Percentiles rank a stretch among this genome's conserved stretches.
phyloP scores from a whole-genome alignment of 2,113 vertebrate species.

The Myotis davidii region DNA sequence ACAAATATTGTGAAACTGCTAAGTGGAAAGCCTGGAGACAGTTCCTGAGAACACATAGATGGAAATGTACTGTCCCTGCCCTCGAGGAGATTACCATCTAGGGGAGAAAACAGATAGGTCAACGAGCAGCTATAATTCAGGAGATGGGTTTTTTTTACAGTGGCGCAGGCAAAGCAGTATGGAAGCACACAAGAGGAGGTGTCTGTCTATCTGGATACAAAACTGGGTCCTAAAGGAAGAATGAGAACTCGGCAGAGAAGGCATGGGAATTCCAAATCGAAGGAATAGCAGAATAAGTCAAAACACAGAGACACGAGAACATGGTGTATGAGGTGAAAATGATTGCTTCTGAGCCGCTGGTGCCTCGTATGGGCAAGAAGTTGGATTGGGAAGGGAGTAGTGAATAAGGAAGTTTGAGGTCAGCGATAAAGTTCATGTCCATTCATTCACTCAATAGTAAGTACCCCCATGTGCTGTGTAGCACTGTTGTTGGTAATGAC shows the following conservation, averaged over 20 bases:
- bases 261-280: background rate
- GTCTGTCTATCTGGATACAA: background rate
- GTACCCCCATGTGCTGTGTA: background rate
- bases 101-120: background rate
- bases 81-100: background rate
- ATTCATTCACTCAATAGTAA: background rate
- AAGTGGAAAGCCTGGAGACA: background rate
- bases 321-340: background rate
- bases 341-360: background rate
- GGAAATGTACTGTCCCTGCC: background rate
- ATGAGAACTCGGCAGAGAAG: slow-evolving; percentile 1
- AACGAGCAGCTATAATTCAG: background rate
- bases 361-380: background rate
- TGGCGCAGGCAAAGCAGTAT: background rate
- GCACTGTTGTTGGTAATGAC: background rate
- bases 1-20: background rate
- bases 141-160: background rate
- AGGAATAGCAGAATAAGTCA: background rate
- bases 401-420: background rate
- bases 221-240: background rate
- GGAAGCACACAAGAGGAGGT: background rate
- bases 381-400: background rate
- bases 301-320: background rate
- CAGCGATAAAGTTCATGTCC: background rate
- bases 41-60: background rate